Base-by-base conservation (phyloP, 1,140 invertebrate species). In the Drosophila littoralis region DNA sequence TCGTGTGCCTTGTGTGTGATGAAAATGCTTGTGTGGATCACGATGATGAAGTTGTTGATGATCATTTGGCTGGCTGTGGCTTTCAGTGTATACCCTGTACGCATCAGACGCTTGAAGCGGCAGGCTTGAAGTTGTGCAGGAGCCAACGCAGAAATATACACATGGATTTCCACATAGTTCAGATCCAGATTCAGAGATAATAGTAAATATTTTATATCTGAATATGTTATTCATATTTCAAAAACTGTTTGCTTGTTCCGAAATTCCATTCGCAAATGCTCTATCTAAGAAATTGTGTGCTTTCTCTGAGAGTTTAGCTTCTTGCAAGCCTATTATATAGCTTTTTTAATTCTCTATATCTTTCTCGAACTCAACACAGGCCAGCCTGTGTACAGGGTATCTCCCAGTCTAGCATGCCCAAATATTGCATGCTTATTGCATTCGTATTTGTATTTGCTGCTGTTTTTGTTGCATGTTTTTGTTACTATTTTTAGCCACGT, bases 401-500 rank as follows among this genome's bases (percentile, higher is more conserved):
- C 8, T 17, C 0, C 6, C 5, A 35, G 57, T 46, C 13, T 10
- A 1, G 57, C 42, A 46, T 13, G 9, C 4, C 22, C 5, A 6
- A 10, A n/a, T 22, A 9, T 6, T 10, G 1, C 38, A 22, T 36
- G 38, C 28, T 12, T 35, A 15, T 50, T 51, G 12, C 48, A 58
- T 57, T 57, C 48, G 43, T 45, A 15, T 57, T 45, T 52, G 42
- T 9, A n/a, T 60, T 61, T 71, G 52, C 42, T 48, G 13, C 15
- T 58, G 36, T 58, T 22, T 15, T n/a, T 50, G 22, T 46, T 51
- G 32, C 57, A 51, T 64, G 58, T 71, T 78, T 68, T 86, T 75
- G 46, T 79, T 79, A 76, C 82, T 85, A 85, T 85, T 82, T 88
- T 82, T 85, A 85, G 67, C 63, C 40, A 75, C 67, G 77, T 54